Evolutionary conservation across 2,113 vertebrate species (phyloP).

Genomic region (Rana temporaria): DNA sequence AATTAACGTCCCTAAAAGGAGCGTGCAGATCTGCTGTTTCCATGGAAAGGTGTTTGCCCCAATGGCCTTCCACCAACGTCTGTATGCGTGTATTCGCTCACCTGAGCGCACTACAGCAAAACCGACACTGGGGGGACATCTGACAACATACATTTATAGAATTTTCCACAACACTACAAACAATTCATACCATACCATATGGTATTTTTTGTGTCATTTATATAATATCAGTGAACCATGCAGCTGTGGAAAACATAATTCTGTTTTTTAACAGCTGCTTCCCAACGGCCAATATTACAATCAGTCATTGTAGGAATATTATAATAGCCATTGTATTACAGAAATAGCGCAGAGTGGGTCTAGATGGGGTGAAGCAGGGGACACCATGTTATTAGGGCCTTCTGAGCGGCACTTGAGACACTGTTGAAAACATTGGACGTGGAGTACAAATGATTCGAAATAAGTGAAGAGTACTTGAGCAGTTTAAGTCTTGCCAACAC

Average conservation of each 20-base stretch:
- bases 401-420: background rate
- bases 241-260: background rate
- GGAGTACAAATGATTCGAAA: slow-evolving; percentile 6
- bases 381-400: slow-evolving; percentile 11
- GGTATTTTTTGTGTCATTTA: background rate
- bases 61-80: too few species aligned
- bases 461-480: slow-evolving; percentile 10
- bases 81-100: too few species aligned
- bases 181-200: background rate
- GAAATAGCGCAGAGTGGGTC: slow-evolving; percentile 6
- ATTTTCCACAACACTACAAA: too few species aligned
- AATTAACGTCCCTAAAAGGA: too few species aligned
- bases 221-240: background rate
- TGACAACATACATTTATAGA: too few species aligned
- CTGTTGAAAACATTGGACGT: slow-evolving; percentile 19
- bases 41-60: too few species aligned
- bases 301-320: background rate
- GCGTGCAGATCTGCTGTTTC: too few species aligned
- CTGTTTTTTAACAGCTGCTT: background rate
- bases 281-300: background rate
- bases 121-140: too few species aligned
- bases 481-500: slow-evolving; percentile 2
- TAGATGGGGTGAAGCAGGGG: background rate
- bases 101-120: too few species aligned
- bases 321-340: background rate